These are phyloP conservation scores for Cryptoblepharus egeriae DNA, from an alignment of 2,797 vertebrate genomes.

Conservation along the genomic window DNA sequence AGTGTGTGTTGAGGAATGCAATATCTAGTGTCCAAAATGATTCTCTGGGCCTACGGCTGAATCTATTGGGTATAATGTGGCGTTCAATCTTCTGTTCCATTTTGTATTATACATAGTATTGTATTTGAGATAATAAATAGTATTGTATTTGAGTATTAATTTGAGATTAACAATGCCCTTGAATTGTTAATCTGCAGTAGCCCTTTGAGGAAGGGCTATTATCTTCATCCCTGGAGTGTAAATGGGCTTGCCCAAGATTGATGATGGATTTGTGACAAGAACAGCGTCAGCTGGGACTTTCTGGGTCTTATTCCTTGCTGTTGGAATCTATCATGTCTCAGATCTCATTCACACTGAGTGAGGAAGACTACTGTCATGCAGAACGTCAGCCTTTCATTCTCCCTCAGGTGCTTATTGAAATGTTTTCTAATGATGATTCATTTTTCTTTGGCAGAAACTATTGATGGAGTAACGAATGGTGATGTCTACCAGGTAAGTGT, in stretches of 20 bases:
- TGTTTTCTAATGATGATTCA: constrained; percentile 29
- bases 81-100: neutral
- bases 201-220: neutral
- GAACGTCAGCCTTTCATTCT: neutral
- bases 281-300: neutral
- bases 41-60: neutral
- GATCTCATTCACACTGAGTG: neutral
- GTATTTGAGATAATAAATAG: neutral
- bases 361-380: neutral
- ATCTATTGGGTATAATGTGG: neutral
- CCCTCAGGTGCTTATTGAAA: constrained; percentile 15
- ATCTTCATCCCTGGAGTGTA: neutral
- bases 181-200: neutral
- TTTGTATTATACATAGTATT: neutral
- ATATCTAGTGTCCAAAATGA: neutral
- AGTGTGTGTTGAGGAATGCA: neutral
- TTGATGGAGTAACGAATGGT: constrained; percentile 85
- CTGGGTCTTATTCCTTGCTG: neutral
- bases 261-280: neutral
- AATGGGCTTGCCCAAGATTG: neutral
- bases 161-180: neutral
- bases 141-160: no score
- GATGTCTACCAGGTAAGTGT: constrained; percentile 87
- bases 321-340: neutral
- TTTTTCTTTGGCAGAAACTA: constrained; percentile 80